These are phyloP conservation scores for Listronotus oregonensis DNA, from an alignment of 1,140 invertebrate genomes.

Conservation along the genomic window DNA sequence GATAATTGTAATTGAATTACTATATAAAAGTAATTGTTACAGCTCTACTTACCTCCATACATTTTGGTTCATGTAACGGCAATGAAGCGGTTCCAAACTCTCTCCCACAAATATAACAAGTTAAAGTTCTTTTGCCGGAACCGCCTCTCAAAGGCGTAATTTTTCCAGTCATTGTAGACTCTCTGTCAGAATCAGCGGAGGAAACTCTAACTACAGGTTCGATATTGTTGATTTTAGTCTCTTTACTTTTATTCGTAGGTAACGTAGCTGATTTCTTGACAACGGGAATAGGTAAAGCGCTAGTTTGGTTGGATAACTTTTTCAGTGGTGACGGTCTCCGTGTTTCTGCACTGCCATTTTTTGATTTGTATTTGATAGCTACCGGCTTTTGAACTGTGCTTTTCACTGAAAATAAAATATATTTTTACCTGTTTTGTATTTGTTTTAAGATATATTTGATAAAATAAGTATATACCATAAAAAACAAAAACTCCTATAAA, in stretches of 20 bases:
- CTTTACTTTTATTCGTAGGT: neutral
- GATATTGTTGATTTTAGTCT: neutral
- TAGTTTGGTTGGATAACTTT: slow-evolving; percentile 1
- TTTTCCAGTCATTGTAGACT: slow-evolving; percentile 13
- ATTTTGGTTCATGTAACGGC: slow-evolving; percentile 79
- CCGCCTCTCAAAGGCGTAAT: slow-evolving; percentile 24
- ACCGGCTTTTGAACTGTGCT: slow-evolving; percentile 61
- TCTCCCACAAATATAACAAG: slow-evolving; percentile 77
- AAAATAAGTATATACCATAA: too few relatives aligned
- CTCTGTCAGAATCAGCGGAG: neutral
- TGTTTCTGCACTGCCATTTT: slow-evolving; percentile 3
- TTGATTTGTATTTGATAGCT: slow-evolving; percentile 58
- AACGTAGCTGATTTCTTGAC: neutral
- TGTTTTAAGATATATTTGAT: too few relatives aligned
- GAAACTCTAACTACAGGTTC: neutral
- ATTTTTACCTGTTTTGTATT: neutral
- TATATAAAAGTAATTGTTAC: too few relatives aligned
- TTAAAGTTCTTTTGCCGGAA: slow-evolving; percentile 59
- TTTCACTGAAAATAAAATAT: slow-evolving; percentile 44
- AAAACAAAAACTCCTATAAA: too few relatives aligned
- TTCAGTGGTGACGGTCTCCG: slow-evolving; percentile 14
- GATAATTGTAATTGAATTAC: too few relatives aligned
- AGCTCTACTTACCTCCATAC: slow-evolving; percentile 68
- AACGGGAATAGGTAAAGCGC: neutral
- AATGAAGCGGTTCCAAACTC: slow-evolving; percentile 80